Conservation (phyloP, 2,797 vertebrate genomes). For the Fistularia commersonii region DNA sequence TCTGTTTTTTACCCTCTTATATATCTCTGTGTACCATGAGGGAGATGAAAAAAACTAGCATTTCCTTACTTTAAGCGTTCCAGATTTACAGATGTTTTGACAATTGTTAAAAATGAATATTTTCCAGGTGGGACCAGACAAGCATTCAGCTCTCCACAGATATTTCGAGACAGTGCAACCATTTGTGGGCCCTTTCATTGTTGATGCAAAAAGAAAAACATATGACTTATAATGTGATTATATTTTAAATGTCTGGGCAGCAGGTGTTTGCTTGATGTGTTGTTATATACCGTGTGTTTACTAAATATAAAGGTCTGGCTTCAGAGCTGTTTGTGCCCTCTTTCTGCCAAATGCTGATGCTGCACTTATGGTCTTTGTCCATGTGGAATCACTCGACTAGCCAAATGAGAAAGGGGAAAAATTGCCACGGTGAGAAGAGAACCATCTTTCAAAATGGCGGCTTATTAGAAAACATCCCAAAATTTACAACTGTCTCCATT, state of each 20-base stretch:
- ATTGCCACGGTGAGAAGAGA: constrained; percentile 68
- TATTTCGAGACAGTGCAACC: no score
- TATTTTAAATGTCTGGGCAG: no score
- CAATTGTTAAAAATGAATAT: no score
- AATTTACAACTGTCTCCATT: constrained; percentile 43
- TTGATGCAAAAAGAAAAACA: no score
- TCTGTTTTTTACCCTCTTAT: constrained; percentile 20
- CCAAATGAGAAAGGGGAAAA: constrained; percentile 73
- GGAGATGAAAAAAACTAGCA: constrained; percentile 45
- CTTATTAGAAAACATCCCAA: constrained; percentile 57
- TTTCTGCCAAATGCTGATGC: constrained; percentile 53
- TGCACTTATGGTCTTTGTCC: constrained; percentile 59
- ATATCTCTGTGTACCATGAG: constrained; percentile 28
- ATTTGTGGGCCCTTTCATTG: no score
- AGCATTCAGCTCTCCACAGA: no score
- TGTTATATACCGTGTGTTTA: not conserved
- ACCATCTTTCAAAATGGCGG: constrained; percentile 68
- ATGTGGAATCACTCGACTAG: constrained; percentile 80
- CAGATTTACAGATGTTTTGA: constrained; percentile 58
- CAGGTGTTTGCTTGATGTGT: constrained; percentile 14
- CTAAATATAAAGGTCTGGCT: constrained; percentile 38
- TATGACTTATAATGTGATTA: no score
- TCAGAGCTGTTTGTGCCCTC: constrained; percentile 55
- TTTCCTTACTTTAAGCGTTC: constrained; percentile 68
- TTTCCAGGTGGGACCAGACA: no score